Evolutionary conservation across 2,797 vertebrate species (phyloP), one percentile per base, ranked within the genome.

Genomic region (Myripristis jacobus): DNA sequence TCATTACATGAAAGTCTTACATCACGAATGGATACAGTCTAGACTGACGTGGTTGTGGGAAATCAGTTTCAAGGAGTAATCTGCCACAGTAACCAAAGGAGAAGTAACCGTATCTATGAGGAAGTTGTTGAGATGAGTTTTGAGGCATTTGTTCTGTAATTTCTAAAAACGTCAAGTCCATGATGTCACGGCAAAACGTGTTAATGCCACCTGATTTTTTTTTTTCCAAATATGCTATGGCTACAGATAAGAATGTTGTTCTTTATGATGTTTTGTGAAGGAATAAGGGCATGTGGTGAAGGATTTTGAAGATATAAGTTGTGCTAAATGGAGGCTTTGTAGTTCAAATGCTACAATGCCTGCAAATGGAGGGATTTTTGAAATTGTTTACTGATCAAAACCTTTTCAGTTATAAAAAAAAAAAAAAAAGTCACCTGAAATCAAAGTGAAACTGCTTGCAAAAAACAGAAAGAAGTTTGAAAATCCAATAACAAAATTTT

Each of bases 71-170:
- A 79, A 85, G 84, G 84, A 88, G 83, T 41, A 71, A 66, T 61
- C 58, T 62, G 83, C 86, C 76, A 7, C 70, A 57, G 56, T 15
- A 27, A 36, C 56, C 70, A 91, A 90, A 90, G 44, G 85, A 92
- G 92, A 93, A 93, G 91, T 91, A 85, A 62, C 54, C 25, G 53
- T 25, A 25, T 73, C 46, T 69, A 78, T 79, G 90, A 84, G 90
- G 92, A 94, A 92, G 91, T 92, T 88, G 78, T 77, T 85, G 67
- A 52, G 44, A 27, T 79, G 69, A 80, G 57, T 83, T 90, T 85
- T 73, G 62, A 80, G 79, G 79, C 81, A 84, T 87, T 87, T 86
- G 81, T 88, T 89, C 85, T 90, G 86, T 91, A 84, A 87, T 81
- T 79, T 79, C 72, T 73, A 83, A 73, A 85, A 81, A 79, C 73